These are phyloP conservation scores for Protomyctophum bolini DNA, from an alignment of 2,113 vertebrate species.

Conservation along the genomic window DNA sequence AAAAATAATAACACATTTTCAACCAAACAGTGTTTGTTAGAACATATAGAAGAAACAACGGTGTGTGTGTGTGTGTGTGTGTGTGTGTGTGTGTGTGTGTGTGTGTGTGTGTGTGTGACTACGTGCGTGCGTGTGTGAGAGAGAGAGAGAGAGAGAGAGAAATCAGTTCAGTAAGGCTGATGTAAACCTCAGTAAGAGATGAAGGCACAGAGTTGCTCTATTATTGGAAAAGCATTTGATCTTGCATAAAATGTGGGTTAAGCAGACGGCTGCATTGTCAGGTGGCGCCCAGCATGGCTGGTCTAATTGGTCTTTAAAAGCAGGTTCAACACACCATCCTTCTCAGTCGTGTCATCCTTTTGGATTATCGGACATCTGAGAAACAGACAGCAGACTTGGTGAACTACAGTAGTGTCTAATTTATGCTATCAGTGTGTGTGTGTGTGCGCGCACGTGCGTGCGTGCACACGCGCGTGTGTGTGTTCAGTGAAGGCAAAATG, in stretches of 20 bases:
- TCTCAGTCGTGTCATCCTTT: constrained; percentile 30
- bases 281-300: constrained; percentile 17
- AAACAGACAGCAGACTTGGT: too few relatives aligned
- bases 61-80: too few relatives aligned
- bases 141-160: background rate
- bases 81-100: too few relatives aligned
- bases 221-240: constrained; percentile 48
- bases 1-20: too few relatives aligned
- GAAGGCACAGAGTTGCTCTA: constrained; percentile 39
- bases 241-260: constrained; percentile 34
- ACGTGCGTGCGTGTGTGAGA: background rate
- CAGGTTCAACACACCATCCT: background rate
- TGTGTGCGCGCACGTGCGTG: background rate
- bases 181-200: constrained; percentile 62
- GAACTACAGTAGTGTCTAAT: constrained; percentile 19
- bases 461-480: background rate
- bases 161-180: constrained; percentile 29
- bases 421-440: constrained; percentile 33
- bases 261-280: constrained; percentile 45
- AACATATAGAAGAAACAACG: too few relatives aligned
- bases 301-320: constrained; percentile 5
- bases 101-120: too few relatives aligned
- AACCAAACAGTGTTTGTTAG: too few relatives aligned
- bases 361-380: background rate
- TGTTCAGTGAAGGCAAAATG: too few relatives aligned